phyloP scores from a whole-genome alignment of 2,888 invertebrate genomes.

The Alcis repandata region DNA sequence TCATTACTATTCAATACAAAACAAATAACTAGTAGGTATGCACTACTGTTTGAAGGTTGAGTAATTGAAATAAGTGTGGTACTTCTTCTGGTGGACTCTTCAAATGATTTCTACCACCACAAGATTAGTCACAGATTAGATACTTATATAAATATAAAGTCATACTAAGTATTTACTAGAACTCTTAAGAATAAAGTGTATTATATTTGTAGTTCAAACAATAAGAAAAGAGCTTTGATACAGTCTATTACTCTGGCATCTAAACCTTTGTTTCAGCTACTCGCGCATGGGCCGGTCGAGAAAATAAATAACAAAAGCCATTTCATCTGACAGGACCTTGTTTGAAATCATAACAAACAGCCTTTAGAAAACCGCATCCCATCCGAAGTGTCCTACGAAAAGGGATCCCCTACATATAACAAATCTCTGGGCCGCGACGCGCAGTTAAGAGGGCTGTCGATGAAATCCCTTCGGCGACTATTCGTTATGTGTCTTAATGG shows the following conservation, averaged over 20 bases:
- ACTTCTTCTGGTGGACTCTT: too few species aligned
- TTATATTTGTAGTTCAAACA: too few species aligned
- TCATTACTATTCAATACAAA: too few species aligned
- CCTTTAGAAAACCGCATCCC: constrained; percentile 83
- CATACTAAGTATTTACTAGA: neutral
- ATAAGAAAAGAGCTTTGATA: neutral
- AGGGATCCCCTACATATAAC: constrained; percentile 80
- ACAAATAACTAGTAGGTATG: too few species aligned
- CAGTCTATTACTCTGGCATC: constrained; percentile 13
- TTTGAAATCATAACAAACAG: constrained; percentile 86
- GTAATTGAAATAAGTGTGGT: too few species aligned
- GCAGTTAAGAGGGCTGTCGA: constrained; percentile 80
- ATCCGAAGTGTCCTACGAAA: constrained; percentile 80
- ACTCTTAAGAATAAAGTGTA: neutral
- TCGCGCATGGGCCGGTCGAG: constrained; percentile 63
- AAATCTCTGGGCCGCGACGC: constrained; percentile 77
- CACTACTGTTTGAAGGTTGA: too few species aligned
- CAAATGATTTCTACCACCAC: too few species aligned
- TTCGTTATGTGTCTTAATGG: constrained; percentile 84
- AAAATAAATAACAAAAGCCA: constrained; percentile 81
- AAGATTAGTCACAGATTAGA: too few species aligned
- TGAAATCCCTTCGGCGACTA: constrained; percentile 77
- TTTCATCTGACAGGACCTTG: constrained; percentile 82
- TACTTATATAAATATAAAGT: too few species aligned
- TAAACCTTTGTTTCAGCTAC: constrained; percentile 19